Conservation (phyloP, 2,113 vertebrate species). For the Solea senegalensis region DNA sequence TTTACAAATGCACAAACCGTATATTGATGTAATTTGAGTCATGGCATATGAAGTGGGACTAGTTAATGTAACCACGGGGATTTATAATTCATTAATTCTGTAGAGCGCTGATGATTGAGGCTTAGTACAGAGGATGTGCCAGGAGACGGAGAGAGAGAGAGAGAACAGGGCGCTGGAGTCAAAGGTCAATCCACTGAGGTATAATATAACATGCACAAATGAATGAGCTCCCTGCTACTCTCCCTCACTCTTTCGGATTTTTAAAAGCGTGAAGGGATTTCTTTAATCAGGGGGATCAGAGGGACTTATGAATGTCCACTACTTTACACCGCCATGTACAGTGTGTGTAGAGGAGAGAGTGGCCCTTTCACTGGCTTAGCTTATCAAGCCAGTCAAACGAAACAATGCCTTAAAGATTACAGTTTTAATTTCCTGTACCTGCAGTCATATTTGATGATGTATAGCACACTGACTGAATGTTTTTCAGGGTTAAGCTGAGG, state of each 20-base stretch:
- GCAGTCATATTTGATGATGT: not conserved
- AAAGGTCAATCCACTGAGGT: constrained; percentile 72
- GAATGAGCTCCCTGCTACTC: constrained; percentile 44
- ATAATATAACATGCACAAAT: constrained; percentile 68
- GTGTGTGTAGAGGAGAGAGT: constrained; percentile 21
- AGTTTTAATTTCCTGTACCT: constrained; percentile 5
- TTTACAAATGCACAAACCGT: constrained; percentile 70
- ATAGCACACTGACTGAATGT: not conserved
- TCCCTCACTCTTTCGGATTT: constrained; percentile 20
- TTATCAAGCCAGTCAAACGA: constrained; percentile 35
- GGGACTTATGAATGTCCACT: constrained; percentile 71
- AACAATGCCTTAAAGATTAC: constrained; percentile 8
- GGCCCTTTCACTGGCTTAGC: constrained; percentile 19
- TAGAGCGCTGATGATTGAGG: constrained; percentile 62
- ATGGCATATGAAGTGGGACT: constrained; percentile 68
- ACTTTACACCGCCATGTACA: constrained; percentile 45
- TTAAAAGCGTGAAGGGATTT: constrained; percentile 55
- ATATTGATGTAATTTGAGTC: constrained; percentile 73
- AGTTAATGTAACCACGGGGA: constrained; percentile 68
- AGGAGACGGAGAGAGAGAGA: constrained; percentile 23
- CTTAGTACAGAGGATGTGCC: constrained; percentile 65
- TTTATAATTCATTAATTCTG: constrained; percentile 76
- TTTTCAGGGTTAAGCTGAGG: not conserved
- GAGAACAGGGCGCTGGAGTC: constrained; percentile 36
- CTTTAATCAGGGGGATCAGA: constrained; percentile 74